Evolutionary conservation across 2,888 invertebrate genomes (phyloP).

Genomic region (Tipula confusa): DNA sequence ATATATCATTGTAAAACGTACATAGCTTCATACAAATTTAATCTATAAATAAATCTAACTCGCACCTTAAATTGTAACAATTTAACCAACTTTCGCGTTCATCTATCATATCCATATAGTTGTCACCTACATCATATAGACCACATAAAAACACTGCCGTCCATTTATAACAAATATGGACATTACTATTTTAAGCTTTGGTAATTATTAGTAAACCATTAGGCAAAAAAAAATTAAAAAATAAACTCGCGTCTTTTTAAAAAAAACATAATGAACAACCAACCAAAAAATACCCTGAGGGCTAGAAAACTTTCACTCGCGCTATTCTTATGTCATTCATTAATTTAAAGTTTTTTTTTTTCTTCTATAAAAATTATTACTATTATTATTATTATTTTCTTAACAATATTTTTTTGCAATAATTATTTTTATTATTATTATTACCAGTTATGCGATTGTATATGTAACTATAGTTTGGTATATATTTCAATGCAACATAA

Average conservation of each 20-base stretch:
- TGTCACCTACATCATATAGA: neutral
- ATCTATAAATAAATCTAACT: too few species aligned
- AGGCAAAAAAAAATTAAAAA: neutral
- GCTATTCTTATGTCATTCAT: conserved; percentile 30
- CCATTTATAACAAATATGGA: neutral
- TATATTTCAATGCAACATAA: neutral
- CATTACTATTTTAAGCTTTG: neutral
- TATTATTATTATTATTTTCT: conserved; percentile 7
- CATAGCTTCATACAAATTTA: too few species aligned
- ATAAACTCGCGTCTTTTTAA: neutral
- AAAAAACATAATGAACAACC: neutral
- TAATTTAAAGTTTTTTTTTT: conserved; percentile 13
- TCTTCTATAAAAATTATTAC: conserved; percentile 20
- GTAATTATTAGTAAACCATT: neutral
- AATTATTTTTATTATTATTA: neutral
- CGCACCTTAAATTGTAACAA: too few species aligned
- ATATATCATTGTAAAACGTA: too few species aligned
- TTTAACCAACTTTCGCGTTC: neutral
- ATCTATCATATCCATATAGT: neutral
- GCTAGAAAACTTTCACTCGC: conserved; percentile 29
- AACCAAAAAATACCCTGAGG: conserved; percentile 20
- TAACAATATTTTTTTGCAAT: conserved; percentile 28
- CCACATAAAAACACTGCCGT: neutral
- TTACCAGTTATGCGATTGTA: neutral
- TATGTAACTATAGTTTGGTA: neutral